These are phyloP conservation scores for Penaeus indicus DNA, from an alignment of 1,140 invertebrate species.

Conservation along the genomic window DNA sequence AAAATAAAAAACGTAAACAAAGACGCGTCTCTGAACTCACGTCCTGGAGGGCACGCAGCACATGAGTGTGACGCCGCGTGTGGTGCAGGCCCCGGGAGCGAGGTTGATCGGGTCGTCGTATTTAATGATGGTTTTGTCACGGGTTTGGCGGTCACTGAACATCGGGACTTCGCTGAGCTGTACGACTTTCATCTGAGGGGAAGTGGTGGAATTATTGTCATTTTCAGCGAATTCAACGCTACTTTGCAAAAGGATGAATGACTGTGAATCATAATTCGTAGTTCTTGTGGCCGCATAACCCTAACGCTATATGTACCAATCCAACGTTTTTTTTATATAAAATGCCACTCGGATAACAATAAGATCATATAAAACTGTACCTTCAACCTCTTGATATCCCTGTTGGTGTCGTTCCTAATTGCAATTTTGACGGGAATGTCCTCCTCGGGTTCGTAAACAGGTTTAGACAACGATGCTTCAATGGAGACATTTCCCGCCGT, in stretches of 20 bases:
- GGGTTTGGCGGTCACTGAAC: constrained; percentile 50
- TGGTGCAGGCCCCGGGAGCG: constrained; percentile 45
- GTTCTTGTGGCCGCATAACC: not conserved
- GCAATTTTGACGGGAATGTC: constrained; percentile 93
- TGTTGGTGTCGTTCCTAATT: constrained; percentile 97
- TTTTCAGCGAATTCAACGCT: not conserved
- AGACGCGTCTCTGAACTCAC: constrained; percentile 21
- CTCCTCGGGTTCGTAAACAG: constrained; percentile 91
- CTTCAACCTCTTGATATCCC: constrained; percentile 98
- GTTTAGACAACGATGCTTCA: constrained; percentile 32
- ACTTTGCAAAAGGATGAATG: not conserved
- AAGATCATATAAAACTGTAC: constrained; percentile 68
- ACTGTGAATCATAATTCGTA: not conserved
- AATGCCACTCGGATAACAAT: too few relatives aligned
- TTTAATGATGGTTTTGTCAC: constrained; percentile 58
- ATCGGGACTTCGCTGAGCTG: constrained; percentile 62
- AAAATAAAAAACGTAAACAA: too few relatives aligned
- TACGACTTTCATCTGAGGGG: constrained; percentile 40
- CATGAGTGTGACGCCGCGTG: constrained; percentile 32
- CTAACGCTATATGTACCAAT: too few relatives aligned
- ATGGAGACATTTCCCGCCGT: constrained; percentile 54
- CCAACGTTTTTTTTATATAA: too few relatives aligned
- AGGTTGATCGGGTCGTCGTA: constrained; percentile 45
- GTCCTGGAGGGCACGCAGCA: constrained; percentile 40
- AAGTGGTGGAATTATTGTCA: too few relatives aligned